Conservation (phyloP, 2,797 vertebrate species). For the Podargus strigoides region DNA sequence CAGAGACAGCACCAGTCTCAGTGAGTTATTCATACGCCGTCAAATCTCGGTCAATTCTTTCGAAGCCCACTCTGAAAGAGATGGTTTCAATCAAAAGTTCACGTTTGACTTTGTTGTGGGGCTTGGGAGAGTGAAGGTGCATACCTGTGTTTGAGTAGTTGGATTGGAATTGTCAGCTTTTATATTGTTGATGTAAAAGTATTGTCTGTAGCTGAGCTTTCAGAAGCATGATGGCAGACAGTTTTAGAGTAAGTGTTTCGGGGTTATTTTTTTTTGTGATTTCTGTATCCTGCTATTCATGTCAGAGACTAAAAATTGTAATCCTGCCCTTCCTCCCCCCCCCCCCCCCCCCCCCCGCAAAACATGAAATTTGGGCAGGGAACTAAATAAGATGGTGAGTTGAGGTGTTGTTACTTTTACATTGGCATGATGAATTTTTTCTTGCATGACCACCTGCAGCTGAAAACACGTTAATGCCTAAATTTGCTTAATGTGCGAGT, state of each 20-base stretch:
- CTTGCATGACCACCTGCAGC: not conserved
- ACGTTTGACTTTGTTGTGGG: fast-evolving
- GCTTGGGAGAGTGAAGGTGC: not conserved
- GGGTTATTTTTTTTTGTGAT: not conserved
- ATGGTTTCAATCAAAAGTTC: fast-evolving
- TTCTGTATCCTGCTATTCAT: not conserved
- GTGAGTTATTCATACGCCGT: fast-evolving
- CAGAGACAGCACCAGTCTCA: no score
- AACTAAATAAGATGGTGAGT: not conserved
- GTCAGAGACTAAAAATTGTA: not conserved
- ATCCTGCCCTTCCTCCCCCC: not conserved
- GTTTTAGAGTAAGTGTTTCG: not conserved
- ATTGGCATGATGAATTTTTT: not conserved
- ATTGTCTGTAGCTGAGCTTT: not conserved
- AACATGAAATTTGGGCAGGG: not conserved
- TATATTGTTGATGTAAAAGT: not conserved
- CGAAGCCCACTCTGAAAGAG: not conserved
- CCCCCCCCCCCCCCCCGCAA: no score
- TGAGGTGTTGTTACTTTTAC: not conserved
- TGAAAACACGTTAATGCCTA: not conserved
- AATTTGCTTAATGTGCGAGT: not conserved
- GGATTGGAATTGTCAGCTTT: not conserved
- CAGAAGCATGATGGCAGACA: not conserved
- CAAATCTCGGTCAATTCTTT: not conserved
- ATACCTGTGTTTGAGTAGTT: fast-evolving